Percentiles rank a stretch among this genome's conserved stretches.
These are phyloP conservation scores for Ichneumon xanthorius DNA, from an alignment of 2,888 invertebrate genomes.

Conservation along the genomic window DNA sequence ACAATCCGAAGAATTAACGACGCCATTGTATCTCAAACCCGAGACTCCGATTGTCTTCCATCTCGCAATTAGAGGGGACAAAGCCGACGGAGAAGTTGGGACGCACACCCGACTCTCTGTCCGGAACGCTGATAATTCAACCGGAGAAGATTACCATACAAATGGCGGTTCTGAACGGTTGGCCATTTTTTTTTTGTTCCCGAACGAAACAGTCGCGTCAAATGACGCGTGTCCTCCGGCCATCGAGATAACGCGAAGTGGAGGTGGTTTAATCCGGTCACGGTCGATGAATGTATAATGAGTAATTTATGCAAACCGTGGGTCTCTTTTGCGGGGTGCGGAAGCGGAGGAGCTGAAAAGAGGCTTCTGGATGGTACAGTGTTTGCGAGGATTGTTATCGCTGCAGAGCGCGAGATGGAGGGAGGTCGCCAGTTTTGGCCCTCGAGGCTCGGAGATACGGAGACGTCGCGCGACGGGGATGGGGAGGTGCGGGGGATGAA, in stretches of 20 bases:
- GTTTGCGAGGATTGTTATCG: slow-evolving; percentile 56
- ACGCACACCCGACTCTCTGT: not conserved
- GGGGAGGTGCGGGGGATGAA: not conserved
- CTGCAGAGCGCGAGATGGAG: slow-evolving; percentile 26
- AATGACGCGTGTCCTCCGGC: not conserved
- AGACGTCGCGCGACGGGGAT: not conserved
- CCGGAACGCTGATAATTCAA: not conserved
- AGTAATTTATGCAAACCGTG: slow-evolving; percentile 36
- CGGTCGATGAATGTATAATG: slow-evolving; percentile 45
- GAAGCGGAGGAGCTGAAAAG: slow-evolving; percentile 36
- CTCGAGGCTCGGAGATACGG: slow-evolving; percentile 4
- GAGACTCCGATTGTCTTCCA: not conserved
- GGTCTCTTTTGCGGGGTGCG: slow-evolving; percentile 7
- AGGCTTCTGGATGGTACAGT: slow-evolving; percentile 26
- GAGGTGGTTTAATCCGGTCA: slow-evolving; percentile 25
- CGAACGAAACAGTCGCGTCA: not conserved
- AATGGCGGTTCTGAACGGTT: not conserved
- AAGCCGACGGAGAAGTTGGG: not conserved
- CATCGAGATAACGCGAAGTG: slow-evolving; percentile 5
- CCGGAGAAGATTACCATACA: not conserved
- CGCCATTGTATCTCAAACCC: not conserved
- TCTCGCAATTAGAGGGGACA: slow-evolving; percentile 2
- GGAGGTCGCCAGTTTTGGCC: slow-evolving; percentile 7
- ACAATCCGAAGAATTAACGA: not conserved
- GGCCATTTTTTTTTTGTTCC: not conserved